Evolutionary conservation across 2,888 invertebrate species (phyloP), one percentile per base, ranked within the genome.

Genomic region (Anticlea derivata): DNA sequence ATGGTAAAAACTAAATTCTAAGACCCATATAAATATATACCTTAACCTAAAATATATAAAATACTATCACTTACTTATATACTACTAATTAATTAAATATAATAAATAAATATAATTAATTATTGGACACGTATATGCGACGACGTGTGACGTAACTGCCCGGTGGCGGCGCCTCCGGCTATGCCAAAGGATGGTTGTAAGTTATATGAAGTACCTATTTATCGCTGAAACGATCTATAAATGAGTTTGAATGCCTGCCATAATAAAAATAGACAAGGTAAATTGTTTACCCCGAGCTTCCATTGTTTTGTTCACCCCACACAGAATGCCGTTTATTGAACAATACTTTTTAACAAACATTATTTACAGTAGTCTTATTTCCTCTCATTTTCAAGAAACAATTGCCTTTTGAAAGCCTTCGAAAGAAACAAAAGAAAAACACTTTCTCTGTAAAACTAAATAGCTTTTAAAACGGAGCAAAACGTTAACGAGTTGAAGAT

Each of bases 401-500:
- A 50, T 53, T 44, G 35, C 44, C 29, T 12, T 7, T 26, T 24
- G 34, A 33, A 48, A 43, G 30, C 30, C n/a, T 31, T 45, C 35
- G 50, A 50, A 50, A 38, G 27, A 53, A 49, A 44, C 48, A 47
- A 54, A 46, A 34, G 34, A 34, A 43, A 30, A 40, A 40, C 24
- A 49, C 38, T 53, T 54, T 49, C 26, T 12, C 44, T 38, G 52
- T 39, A 38, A 50, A 61, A 56, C 52, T 43, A 54, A 57, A 54
- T 54, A 48, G 55, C 51, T 59, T 58, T 58, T 50, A 52, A 51
- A 60, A 40, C 39, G 38, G 43, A 58, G 44, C 50, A 51, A 54
- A 59, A 55, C 55, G 61, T 59, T 61, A 65, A 63, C 60, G 58
- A 64, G 65, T 61, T 60, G 60, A 63, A 62, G 63, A 63, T 61